phyloP scores from a whole-genome alignment of 2,797 vertebrate genomes.

The Enteromius treurensis region DNA sequence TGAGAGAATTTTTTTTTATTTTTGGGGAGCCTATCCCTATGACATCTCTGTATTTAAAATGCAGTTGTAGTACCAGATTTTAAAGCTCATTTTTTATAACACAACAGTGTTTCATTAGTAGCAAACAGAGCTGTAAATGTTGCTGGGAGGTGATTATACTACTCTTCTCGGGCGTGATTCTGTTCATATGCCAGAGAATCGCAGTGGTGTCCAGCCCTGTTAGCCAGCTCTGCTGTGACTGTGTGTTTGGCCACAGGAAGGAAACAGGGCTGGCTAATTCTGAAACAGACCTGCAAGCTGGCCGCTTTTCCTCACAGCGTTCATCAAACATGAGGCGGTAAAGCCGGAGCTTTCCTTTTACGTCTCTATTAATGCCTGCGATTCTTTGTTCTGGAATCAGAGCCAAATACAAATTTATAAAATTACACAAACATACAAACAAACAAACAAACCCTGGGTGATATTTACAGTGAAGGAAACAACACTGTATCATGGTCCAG shows the following conservation, averaged over 20 bases:
- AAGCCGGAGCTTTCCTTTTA: slow-evolving; percentile 14
- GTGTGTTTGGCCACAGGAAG: slow-evolving; percentile 36
- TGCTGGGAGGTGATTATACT: slow-evolving; percentile 27
- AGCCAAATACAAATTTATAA: slow-evolving; percentile 1
- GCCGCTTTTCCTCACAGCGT: neutral
- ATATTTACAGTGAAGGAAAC: slow-evolving; percentile 49
- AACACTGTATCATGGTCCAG: slow-evolving; percentile 19
- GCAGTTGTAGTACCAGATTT: slow-evolving; percentile 1
- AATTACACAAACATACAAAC: slow-evolving; percentile 37
- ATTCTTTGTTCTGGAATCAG: neutral
- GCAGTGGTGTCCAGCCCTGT: slow-evolving; percentile 30
- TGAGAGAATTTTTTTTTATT: neutral
- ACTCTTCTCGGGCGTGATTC: neutral
- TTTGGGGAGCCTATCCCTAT: neutral
- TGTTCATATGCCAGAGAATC: slow-evolving; percentile 26
- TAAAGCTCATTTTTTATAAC: slow-evolving; percentile 6
- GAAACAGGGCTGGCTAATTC: slow-evolving; percentile 32
- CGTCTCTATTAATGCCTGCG: slow-evolving; percentile 8
- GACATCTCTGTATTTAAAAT: neutral
- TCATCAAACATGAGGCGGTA: slow-evolving; percentile 16
- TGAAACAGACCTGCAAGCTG: slow-evolving; percentile 36
- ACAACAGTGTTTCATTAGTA: neutral
- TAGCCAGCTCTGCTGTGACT: slow-evolving; percentile 27
- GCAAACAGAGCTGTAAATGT: neutral
- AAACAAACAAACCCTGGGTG: slow-evolving; percentile 18